These are phyloP conservation scores for Psammodynastes pulverulentus DNA, from an alignment of 2,113 vertebrate genomes.

Conservation along the genomic window DNA sequence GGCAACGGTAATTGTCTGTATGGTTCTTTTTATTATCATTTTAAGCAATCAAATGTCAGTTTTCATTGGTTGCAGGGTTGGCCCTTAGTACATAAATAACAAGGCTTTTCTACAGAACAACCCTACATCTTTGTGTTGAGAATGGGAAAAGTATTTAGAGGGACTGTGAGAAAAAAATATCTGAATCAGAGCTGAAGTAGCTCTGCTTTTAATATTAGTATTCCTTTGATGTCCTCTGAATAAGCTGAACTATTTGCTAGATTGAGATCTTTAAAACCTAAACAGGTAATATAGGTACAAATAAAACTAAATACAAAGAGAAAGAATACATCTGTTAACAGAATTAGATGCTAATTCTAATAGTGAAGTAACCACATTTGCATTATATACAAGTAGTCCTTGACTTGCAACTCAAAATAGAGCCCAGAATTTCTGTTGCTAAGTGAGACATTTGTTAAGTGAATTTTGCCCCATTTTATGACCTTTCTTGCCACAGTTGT, in stretches of 20 bases:
- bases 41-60: slow-evolving; percentile 22
- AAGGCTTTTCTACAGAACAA: slow-evolving; percentile 66
- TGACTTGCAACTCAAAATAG: neutral
- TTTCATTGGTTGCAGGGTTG: slow-evolving; percentile 28
- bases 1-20: slow-evolving; percentile 44
- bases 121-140: slow-evolving; percentile 76
- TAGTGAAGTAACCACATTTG: neutral
- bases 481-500: neutral
- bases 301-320: neutral
- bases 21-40: slow-evolving; percentile 19
- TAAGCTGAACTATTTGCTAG: neutral
- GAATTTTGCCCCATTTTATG: neutral
- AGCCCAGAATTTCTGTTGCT: neutral
- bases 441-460: neutral
- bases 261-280: neutral
- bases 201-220: neutral
- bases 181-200: slow-evolving; percentile 32
- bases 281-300: neutral
- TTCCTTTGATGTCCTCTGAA: neutral
- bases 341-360: neutral
- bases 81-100: neutral
- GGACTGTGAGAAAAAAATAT: slow-evolving; percentile 40
- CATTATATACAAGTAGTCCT: neutral
- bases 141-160: slow-evolving; percentile 43
- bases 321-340: neutral